Percentiles rank a stretch among this genome's conserved stretches.
These are phyloP conservation scores for Dendrolimus kikuchii DNA, from an alignment of 1,140 invertebrate genomes.

Conservation along the genomic window DNA sequence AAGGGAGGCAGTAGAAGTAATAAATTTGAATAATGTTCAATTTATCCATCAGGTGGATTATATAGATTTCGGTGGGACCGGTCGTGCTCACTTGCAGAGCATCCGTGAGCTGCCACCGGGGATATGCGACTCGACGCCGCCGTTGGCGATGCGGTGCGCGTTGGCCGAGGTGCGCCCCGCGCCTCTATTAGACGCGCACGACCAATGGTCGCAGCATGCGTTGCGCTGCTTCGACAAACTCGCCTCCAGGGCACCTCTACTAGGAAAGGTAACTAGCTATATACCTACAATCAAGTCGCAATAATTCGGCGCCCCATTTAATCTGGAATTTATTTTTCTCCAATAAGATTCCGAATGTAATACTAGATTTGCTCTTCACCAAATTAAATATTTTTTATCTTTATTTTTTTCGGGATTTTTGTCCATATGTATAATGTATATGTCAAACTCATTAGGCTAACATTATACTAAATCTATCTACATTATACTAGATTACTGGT, in stretches of 20 bases:
- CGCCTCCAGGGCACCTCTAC: conserved; percentile 34
- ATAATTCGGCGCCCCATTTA: not conserved
- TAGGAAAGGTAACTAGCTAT: conserved; percentile 51
- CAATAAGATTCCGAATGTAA: too few relatives aligned
- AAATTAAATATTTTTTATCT: too few relatives aligned
- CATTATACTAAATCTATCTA: too few relatives aligned
- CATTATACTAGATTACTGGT: too few relatives aligned
- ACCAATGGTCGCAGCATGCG: conserved; percentile 75
- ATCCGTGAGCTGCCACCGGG: conserved; percentile 40
- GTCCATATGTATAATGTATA: too few relatives aligned
- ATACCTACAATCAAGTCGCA: not conserved
- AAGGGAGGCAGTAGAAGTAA: too few relatives aligned
- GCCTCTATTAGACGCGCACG: conserved; percentile 67
- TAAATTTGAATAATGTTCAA: too few relatives aligned
- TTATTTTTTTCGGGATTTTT: too few relatives aligned
- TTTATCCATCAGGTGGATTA: conserved; percentile 74
- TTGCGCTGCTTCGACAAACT: conserved; percentile 64
- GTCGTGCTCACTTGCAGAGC: conserved; percentile 44
- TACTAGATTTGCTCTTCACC: too few relatives aligned
- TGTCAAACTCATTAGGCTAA: too few relatives aligned
- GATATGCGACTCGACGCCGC: conserved; percentile 32
- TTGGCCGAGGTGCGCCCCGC: conserved; percentile 80
- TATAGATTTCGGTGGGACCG: conserved; percentile 84
- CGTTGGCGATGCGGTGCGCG: conserved; percentile 81
- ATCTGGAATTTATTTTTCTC: too few relatives aligned